These are phyloP conservation scores for Coccyzus lansbergi DNA, from an alignment of 2,797 vertebrate genomes.

Conservation along the genomic window DNA sequence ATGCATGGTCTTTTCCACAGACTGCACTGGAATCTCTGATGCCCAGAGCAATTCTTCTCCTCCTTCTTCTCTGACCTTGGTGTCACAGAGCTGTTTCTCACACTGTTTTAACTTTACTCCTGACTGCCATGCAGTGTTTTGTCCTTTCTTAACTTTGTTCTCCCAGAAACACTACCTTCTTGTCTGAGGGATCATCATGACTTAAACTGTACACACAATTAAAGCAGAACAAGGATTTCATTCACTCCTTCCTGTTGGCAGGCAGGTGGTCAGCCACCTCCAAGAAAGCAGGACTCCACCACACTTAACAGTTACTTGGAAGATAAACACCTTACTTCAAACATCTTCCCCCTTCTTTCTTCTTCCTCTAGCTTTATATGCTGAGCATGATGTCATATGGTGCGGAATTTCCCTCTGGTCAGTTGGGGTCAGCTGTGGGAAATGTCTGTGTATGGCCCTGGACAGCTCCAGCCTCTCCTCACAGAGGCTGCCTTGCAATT, in stretches of 20 bases:
- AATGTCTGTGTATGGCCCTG: accelerated
- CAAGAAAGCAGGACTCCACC: too few relatives aligned
- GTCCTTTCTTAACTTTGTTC: neutral
- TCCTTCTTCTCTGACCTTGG: neutral
- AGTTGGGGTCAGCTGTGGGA: neutral
- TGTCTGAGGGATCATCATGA: accelerated
- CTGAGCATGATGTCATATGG: too few relatives aligned
- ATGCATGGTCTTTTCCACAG: accelerated
- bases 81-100: neutral
- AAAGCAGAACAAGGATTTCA: too few relatives aligned
- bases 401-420: too few relatives aligned
- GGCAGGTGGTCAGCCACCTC: too few relatives aligned
- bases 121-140: neutral
- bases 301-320: too few relatives aligned
- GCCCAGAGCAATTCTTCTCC: neutral
- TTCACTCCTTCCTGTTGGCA: too few relatives aligned
- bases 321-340: too few relatives aligned
- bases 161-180: accelerated
- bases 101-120: neutral
- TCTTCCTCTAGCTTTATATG: too few relatives aligned
- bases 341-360: too few relatives aligned
- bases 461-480: neutral
- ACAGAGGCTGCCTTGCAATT: neutral
- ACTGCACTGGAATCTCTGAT: neutral
- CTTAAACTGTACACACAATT: too few relatives aligned